Percentiles rank a stretch among this genome's conserved stretches.
Evolutionary conservation across 1,140 invertebrate genomes (phyloP).

Genomic region (Potamilus streckersoni): DNA sequence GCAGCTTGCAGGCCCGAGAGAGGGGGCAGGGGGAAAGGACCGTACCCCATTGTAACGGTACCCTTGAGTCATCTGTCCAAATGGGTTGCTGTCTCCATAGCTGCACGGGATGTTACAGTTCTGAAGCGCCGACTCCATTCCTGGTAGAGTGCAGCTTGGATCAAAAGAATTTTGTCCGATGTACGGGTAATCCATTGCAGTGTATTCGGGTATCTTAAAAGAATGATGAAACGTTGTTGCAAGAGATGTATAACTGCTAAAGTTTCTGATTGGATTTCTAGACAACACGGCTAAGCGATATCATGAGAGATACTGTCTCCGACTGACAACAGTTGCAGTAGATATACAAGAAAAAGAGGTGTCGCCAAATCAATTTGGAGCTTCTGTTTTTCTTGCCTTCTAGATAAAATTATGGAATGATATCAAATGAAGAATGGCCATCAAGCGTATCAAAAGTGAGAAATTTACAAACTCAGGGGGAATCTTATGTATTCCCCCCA

Average conservation of each 20-base stretch:
- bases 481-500: slow-evolving; percentile 19
- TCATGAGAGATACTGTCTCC: slow-evolving; percentile 17
- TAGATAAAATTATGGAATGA: slow-evolving; percentile 26
- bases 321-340: slow-evolving; percentile 25
- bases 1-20: slow-evolving; percentile 54
- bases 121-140: slow-evolving; percentile 74
- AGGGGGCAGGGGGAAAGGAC: slow-evolving; percentile 52
- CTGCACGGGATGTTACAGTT: slow-evolving; percentile 79
- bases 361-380: slow-evolving; percentile 18
- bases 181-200: slow-evolving; percentile 49
- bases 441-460: slow-evolving; percentile 37
- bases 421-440: slow-evolving; percentile 32
- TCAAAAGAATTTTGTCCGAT: slow-evolving; percentile 49
- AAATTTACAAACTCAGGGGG: slow-evolving; percentile 30
- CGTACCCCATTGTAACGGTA: slow-evolving; percentile 62
- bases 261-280: slow-evolving; percentile 32
- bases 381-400: slow-evolving; percentile 15
- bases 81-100: slow-evolving; percentile 86
- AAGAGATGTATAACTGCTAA: slow-evolving; percentile 19
- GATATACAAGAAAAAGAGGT: slow-evolving; percentile 29
- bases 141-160: slow-evolving; percentile 68
- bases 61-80: slow-evolving; percentile 82
- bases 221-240: slow-evolving; percentile 16
- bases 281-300: slow-evolving; percentile 12
- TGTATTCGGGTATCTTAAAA: slow-evolving; percentile 5